Percentiles rank a stretch among this genome's conserved stretches.
phyloP scores from a whole-genome alignment of 2,113 vertebrate genomes.

The Proterorhinus semilunaris region DNA sequence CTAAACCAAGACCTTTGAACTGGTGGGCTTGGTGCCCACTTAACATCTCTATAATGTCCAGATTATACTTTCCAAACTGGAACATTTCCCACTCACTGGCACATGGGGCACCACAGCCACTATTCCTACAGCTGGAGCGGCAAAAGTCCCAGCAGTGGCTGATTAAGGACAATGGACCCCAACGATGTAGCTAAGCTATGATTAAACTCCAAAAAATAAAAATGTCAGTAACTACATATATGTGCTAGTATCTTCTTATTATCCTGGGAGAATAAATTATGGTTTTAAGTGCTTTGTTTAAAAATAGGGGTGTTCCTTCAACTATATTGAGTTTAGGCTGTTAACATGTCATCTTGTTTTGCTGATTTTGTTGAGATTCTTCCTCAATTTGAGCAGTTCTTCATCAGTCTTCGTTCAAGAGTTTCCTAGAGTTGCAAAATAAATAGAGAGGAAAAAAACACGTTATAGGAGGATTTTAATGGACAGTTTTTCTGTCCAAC shows the following conservation, averaged over 20 bases:
- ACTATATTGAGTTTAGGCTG: slow-evolving; percentile 56
- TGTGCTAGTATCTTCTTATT: slow-evolving; percentile 55
- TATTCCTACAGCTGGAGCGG: slow-evolving; percentile 71
- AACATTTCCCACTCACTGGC: slow-evolving; percentile 83
- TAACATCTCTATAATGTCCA: slow-evolving; percentile 87
- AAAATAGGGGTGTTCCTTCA: slow-evolving; percentile 51
- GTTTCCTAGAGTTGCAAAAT: slow-evolving; percentile 64
- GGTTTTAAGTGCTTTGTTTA: slow-evolving; percentile 55
- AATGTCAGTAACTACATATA: slow-evolving; percentile 44
- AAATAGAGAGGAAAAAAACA: slow-evolving; percentile 44
- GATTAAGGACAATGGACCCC: slow-evolving; percentile 55
- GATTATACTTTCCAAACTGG: slow-evolving; percentile 85
- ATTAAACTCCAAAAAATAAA: slow-evolving; percentile 49
- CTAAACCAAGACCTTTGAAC: slow-evolving; percentile 82
- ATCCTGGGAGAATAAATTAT: slow-evolving; percentile 56
- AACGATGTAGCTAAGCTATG: slow-evolving; percentile 46
- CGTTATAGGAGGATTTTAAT: slow-evolving; percentile 14
- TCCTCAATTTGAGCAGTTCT: slow-evolving; percentile 62
- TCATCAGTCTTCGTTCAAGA: slow-evolving; percentile 63
- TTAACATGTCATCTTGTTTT: slow-evolving; percentile 62
- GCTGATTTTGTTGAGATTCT: slow-evolving; percentile 60
- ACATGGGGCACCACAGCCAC: slow-evolving; percentile 75
- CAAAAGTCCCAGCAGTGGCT: slow-evolving; percentile 63
- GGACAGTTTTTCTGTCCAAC: too few relatives aligned
- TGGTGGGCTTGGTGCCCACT: slow-evolving; percentile 84